Evolutionary conservation across 1,140 invertebrate genomes (phyloP), one percentile per base, ranked within the genome.

Genomic region (Caerostris extrusa): DNA sequence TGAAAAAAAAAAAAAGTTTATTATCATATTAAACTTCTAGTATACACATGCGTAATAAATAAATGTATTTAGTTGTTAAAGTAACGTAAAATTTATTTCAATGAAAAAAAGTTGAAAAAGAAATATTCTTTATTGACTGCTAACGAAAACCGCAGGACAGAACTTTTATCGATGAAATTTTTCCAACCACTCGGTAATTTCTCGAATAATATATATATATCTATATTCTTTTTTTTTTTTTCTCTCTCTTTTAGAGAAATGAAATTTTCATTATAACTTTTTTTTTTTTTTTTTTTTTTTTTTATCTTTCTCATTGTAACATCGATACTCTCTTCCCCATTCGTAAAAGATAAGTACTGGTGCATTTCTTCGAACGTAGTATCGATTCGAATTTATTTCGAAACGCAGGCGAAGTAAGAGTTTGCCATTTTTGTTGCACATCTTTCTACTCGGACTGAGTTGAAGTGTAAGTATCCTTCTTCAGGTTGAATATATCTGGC

Each of bases 391-490:
- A 71, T 19, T 50, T 19, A 90, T 71, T 58, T 56, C 67, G 55
- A 56, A 90, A 60, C 86, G 19, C 53, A n/a, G 85, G 19, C 19
- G 60, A 56, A 55, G 10, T 64, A 56, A 69, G 57, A 55, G 89
- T 34, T 92, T 55, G 81, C 90, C 90, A 85, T 92, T 92, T 92
- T 92, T 91, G 19, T 69, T 85, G 61, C 64, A 50, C 58, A 17
- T 81, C 69, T 64, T 92, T 92, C 90, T 61, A 64, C 81, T 85
- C 60, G 90, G 90, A 81, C 57, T 85, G 61, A 92, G 77, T 92
- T 92, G 90, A 92, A 92, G 90, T 92, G 90, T 58, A 64, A 55
- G 71, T 61, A 64, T 85, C 58, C 81, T 85, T 92, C 90, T 83
- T 85, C 58, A 53, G 57, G 57, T 53, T 55, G 57, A 60, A 64